A percentile compares a stretch with the other conserved stretches of the same genome.
Conservation (phyloP, 2,113 vertebrate genomes). For the Siphamia tubifer region DNA sequence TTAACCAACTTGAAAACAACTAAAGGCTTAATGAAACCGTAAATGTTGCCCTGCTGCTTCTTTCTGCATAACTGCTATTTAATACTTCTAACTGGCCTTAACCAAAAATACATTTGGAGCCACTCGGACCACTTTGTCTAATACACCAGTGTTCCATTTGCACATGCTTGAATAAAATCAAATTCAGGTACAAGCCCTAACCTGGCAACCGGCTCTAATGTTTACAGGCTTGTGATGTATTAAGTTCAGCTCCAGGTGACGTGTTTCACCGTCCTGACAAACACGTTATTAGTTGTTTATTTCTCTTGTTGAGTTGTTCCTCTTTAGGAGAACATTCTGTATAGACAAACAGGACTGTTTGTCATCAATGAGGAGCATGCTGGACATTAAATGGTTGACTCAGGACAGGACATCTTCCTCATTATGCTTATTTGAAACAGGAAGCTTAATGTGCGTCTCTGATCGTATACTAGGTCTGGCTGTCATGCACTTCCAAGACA, state of each 20-base stretch:
- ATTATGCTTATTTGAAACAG: not conserved
- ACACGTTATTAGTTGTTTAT: slow-evolving; percentile 40
- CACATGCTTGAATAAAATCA: slow-evolving; percentile 26
- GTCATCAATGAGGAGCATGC: not conserved
- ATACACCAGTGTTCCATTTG: slow-evolving; percentile 48
- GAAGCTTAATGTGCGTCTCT: not conserved
- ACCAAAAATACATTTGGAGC: slow-evolving; percentile 69
- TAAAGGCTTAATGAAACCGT: not conserved
- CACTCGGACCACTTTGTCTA: slow-evolving; percentile 37
- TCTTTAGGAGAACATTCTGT: slow-evolving; percentile 35
- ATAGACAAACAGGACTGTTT: slow-evolving; percentile 2
- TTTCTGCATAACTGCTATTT: not conserved
- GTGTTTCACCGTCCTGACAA: slow-evolving; percentile 25
- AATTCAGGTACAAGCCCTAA: slow-evolving; percentile 26
- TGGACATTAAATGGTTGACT: not conserved
- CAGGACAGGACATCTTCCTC: no score
- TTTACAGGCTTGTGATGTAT: slow-evolving; percentile 24
- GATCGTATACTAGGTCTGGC: slow-evolving; percentile 85
- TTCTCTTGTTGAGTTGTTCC: slow-evolving; percentile 26
- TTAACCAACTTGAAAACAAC: not conserved
- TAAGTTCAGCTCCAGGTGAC: slow-evolving; percentile 32
- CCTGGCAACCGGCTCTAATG: not conserved
- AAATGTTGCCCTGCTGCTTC: not conserved
- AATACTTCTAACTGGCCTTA: slow-evolving; percentile 35
- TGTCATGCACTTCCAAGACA: slow-evolving; percentile 98